phyloP scores from a whole-genome alignment of 2,888 invertebrate species.

The Dione vanillae region DNA sequence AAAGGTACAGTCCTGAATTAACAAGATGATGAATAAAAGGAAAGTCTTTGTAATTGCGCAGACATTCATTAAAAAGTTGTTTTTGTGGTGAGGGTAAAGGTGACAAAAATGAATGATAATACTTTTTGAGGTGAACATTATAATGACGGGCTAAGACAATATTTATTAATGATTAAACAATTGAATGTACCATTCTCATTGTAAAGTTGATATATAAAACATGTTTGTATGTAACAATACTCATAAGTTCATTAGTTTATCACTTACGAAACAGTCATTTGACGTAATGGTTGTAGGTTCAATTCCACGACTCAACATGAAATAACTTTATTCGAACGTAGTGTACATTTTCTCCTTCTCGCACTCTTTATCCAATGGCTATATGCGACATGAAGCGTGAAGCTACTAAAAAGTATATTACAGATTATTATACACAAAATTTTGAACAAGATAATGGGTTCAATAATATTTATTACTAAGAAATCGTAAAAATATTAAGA shows the following conservation, averaged over 20 bases:
- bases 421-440: no score
- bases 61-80: constrained; percentile 29
- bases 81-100: constrained; percentile 16
- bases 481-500: background rate
- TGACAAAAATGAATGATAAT: constrained; percentile 2
- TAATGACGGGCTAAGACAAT: background rate
- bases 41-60: constrained; percentile 29
- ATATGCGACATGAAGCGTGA: no score
- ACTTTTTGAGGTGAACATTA: background rate
- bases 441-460: no score
- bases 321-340: background rate
- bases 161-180: background rate
- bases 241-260: no score
- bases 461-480: background rate
- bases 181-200: background rate
- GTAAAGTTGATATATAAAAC: background rate
- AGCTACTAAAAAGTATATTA: no score
- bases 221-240: background rate
- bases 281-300: no score
- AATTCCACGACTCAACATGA: background rate
- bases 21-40: constrained; percentile 34
- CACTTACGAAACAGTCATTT: no score
- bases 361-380: no score
- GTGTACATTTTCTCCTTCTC: no score
- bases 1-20: constrained; percentile 27